phyloP scores from a whole-genome alignment of 1,140 invertebrate species.

The Oreohelix idahoensis region DNA sequence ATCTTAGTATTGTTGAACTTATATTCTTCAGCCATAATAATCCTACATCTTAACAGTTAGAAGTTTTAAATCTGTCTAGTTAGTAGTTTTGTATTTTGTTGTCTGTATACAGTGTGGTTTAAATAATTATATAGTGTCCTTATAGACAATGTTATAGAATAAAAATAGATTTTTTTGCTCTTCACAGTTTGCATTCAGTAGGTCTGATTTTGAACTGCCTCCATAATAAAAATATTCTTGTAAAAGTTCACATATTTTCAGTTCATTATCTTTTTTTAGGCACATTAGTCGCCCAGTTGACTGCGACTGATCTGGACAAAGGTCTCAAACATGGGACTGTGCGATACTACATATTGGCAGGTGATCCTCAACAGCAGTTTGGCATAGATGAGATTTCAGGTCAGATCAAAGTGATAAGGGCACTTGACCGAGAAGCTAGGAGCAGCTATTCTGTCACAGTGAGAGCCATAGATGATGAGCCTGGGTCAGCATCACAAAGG shows the following conservation, averaged over 20 bases:
- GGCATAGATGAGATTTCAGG: slow-evolving; percentile 49
- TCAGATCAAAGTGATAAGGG: slow-evolving; percentile 38
- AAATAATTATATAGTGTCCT: too few species aligned
- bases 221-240: not conserved
- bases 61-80: too few species aligned
- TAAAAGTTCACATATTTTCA: not conserved
- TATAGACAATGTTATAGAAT: too few species aligned
- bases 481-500: slow-evolving; percentile 14
- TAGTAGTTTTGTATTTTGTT: too few species aligned
- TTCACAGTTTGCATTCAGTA: too few species aligned
- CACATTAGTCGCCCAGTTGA: slow-evolving; percentile 42
- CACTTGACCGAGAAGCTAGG: slow-evolving; percentile 50
- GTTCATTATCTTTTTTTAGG: slow-evolving; percentile 15
- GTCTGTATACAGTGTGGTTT: too few species aligned
- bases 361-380: slow-evolving; percentile 49
- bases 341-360: slow-evolving; percentile 48
- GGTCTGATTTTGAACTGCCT: too few species aligned
- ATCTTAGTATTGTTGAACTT: too few species aligned
- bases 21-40: too few species aligned
- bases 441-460: slow-evolving; percentile 31
- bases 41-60: too few species aligned
- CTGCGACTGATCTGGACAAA: slow-evolving; percentile 51
- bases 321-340: slow-evolving; percentile 49
- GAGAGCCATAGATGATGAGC: slow-evolving; percentile 31
- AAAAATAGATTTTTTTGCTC: too few species aligned